phyloP scores from a whole-genome alignment of 2,113 vertebrate species.

The Uria aalge region DNA sequence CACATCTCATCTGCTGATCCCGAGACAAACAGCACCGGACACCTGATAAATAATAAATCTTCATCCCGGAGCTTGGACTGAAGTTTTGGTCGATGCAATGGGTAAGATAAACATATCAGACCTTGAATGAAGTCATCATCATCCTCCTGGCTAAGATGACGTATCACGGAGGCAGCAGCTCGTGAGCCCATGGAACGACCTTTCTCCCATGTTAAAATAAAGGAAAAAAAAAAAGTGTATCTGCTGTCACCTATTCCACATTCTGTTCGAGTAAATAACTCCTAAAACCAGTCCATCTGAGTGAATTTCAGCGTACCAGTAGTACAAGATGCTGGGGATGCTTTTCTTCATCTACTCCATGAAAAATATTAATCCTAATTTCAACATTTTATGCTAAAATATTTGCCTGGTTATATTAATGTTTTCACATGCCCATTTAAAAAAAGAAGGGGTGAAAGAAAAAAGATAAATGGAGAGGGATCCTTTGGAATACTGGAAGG shows the following conservation, averaged over 20 bases:
- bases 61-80: conserved; percentile 80
- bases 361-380: not conserved
- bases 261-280: not conserved
- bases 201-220: conserved; percentile 52
- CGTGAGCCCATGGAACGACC: conserved; percentile 93
- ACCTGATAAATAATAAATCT: conserved; percentile 79
- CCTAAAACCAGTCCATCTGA: not conserved
- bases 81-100: conserved; percentile 86
- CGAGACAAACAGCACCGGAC: conserved; percentile 87
- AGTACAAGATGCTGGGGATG: not conserved
- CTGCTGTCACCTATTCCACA: not conserved
- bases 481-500: not conserved
- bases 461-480: not conserved
- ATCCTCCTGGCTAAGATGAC: conserved; percentile 63
- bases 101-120: conserved; percentile 90
- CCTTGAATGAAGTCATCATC: conserved; percentile 76
- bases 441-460: not conserved
- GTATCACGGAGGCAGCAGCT: conserved; percentile 80
- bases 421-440: not conserved
- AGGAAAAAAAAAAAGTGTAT: not conserved
- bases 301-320: not conserved
- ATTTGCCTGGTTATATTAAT: not conserved
- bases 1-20: conserved; percentile 93
- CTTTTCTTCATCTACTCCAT: not conserved
- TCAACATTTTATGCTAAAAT: not conserved